phyloP scores from a whole-genome alignment of 1,140 invertebrate species.

The Battus philenor region DNA sequence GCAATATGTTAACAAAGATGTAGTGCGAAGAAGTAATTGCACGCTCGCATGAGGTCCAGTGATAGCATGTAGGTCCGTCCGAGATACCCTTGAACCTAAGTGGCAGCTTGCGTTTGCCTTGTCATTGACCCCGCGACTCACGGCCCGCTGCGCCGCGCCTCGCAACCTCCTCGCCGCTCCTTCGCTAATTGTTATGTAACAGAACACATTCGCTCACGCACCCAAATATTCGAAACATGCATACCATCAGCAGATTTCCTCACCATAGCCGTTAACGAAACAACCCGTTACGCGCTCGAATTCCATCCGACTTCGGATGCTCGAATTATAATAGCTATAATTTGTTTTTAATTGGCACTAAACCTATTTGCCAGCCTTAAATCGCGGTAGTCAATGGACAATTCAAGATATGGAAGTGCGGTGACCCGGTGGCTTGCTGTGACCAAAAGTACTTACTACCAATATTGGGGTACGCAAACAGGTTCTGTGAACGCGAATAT shows the following conservation, averaged over 20 bases:
- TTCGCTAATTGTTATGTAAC: slow-evolving; percentile 72
- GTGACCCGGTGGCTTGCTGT: slow-evolving; percentile 22
- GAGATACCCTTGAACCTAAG: slow-evolving; percentile 72
- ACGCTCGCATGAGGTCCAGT: slow-evolving; percentile 11
- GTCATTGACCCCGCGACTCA: slow-evolving; percentile 64
- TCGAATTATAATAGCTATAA: not conserved
- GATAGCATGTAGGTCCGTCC: slow-evolving; percentile 50
- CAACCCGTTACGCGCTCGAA: slow-evolving; percentile 3
- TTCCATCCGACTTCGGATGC: not conserved
- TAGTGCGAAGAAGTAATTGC: too few species aligned
- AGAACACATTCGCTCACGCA: slow-evolving; percentile 42
- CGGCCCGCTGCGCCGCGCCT: slow-evolving; percentile 31
- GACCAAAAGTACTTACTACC: slow-evolving; percentile 37
- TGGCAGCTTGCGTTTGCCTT: slow-evolving; percentile 66
- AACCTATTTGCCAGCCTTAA: not conserved
- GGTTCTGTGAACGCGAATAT: slow-evolving; percentile 63
- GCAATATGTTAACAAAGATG: too few species aligned
- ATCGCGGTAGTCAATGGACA: not conserved
- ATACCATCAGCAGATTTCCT: slow-evolving; percentile 1
- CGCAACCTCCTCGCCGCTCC: slow-evolving; percentile 32
- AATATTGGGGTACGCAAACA: slow-evolving; percentile 64
- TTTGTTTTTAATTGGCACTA: slow-evolving; percentile 6
- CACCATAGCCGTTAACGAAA: too few species aligned
- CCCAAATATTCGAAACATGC: slow-evolving; percentile 43
- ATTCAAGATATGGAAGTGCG: slow-evolving; percentile 16